phyloP scores from a whole-genome alignment of 2,797 vertebrate species.

The Myotis findleyi region DNA sequence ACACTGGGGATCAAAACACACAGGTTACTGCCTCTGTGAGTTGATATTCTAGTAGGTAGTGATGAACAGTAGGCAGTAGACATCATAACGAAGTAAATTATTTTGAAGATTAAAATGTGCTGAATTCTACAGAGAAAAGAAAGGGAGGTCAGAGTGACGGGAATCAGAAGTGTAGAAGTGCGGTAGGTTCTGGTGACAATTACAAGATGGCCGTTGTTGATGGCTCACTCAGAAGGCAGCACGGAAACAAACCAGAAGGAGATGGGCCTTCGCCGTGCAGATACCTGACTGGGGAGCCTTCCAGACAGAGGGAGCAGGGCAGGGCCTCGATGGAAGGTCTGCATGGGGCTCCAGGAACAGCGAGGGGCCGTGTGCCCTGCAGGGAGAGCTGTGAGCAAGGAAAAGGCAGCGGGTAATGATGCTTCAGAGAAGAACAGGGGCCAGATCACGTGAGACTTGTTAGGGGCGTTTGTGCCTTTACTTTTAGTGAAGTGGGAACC shows the following conservation, averaged over 20 bases:
- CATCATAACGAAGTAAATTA: neutral
- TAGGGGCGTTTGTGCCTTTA: neutral
- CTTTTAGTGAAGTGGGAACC: neutral
- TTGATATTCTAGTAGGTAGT: neutral
- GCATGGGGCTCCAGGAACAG: neutral
- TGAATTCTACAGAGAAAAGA: neutral
- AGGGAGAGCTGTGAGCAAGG: neutral
- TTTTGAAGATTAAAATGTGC: neutral
- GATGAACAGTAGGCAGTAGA: neutral
- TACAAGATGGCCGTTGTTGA: neutral
- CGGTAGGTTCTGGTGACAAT: neutral
- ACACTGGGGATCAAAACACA: neutral
- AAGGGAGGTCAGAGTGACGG: neutral
- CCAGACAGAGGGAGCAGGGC: neutral
- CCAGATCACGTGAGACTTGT: neutral
- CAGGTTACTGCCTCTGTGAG: neutral
- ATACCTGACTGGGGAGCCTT: neutral
- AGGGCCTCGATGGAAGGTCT: neutral
- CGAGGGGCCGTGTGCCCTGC: neutral
- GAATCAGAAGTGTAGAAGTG: neutral
- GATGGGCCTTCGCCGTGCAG: neutral
- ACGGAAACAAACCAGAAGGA: neutral
- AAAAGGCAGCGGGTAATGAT: neutral
- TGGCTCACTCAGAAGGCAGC: neutral
- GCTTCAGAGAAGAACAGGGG: neutral